These are phyloP conservation scores for Watsonalla binaria DNA, from an alignment of 2,888 invertebrate genomes.

Conservation along the genomic window DNA sequence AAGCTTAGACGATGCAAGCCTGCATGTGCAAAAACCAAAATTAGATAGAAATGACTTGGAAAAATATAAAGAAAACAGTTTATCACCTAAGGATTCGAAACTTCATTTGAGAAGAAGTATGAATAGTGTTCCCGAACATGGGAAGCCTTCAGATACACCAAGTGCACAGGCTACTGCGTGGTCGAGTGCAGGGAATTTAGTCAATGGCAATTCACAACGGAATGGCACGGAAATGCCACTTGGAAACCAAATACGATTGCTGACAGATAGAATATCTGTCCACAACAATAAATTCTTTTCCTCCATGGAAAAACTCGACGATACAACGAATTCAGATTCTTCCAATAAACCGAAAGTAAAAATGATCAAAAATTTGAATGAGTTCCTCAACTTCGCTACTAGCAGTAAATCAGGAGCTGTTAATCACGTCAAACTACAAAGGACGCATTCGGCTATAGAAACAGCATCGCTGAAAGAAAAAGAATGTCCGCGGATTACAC, in stretches of 20 bases:
- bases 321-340: constrained; percentile 47
- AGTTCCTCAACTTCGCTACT: constrained; percentile 88
- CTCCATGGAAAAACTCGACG: constrained; percentile 79
- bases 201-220: constrained; percentile 50
- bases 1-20: constrained; percentile 82
- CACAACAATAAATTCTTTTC: constrained; percentile 76
- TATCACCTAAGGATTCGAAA: constrained; percentile 39
- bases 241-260: constrained; percentile 62
- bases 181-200: constrained; percentile 56
- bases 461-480: constrained; percentile 46
- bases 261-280: constrained; percentile 64
- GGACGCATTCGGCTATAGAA: constrained; percentile 58
- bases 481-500: constrained; percentile 55
- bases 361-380: constrained; percentile 89
- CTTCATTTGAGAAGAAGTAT: constrained; percentile 41
- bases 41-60: constrained; percentile 39
- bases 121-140: constrained; percentile 63
- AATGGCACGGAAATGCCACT: constrained; percentile 54
- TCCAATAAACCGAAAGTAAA: constrained; percentile 60
- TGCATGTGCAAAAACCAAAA: constrained; percentile 46
- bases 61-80: constrained; percentile 33
- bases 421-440: constrained; percentile 51
- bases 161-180: constrained; percentile 31
- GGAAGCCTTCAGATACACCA: constrained; percentile 34
- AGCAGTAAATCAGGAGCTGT: constrained; percentile 71